phyloP scores from a whole-genome alignment of 2,888 invertebrate genomes.

The Oscheius sp. region DNA sequence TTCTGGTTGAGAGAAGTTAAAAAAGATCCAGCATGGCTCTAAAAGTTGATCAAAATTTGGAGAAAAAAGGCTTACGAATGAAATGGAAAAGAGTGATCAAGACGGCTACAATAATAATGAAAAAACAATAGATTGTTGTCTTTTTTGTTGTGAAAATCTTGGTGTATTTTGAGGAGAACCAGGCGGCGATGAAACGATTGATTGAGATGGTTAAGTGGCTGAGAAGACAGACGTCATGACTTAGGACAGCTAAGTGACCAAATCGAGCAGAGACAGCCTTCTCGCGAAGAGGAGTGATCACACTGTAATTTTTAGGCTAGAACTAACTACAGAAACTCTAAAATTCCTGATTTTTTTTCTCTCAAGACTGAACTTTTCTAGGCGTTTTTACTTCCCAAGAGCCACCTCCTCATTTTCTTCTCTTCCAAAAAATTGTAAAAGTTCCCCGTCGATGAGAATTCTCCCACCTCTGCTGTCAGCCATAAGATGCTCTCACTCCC shows the following conservation, averaged over 20 bases:
- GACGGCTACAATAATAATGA: neutral
- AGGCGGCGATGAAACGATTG: slow-evolving; percentile 21
- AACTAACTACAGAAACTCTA: too few species aligned
- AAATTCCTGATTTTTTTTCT: too few species aligned
- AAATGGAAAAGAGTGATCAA: neutral
- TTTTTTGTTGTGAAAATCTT: neutral
- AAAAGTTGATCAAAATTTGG: neutral
- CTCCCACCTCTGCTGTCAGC: too few species aligned
- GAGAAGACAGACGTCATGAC: slow-evolving; percentile 13
- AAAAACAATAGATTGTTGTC: neutral
- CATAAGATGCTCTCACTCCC: too few species aligned
- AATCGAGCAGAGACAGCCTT: neutral
- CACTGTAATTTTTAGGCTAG: slow-evolving; percentile 1
- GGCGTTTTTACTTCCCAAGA: neutral
- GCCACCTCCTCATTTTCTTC: too few species aligned
- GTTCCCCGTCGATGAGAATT: too few species aligned
- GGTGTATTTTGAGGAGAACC: slow-evolving; percentile 5
- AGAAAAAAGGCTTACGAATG: neutral
- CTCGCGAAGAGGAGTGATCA: neutral
- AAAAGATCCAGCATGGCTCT: slow-evolving; percentile 18
- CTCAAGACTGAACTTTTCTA: neutral
- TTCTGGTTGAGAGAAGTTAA: neutral
- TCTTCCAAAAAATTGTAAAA: too few species aligned
- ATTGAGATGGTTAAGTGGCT: neutral
- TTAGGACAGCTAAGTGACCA: slow-evolving; percentile 9